Percentiles rank a stretch among this genome's conserved stretches.
Evolutionary conservation across 53 echinoderm and acorn worm species (phyloP).

Genomic region (Paracentrotus lividus): DNA sequence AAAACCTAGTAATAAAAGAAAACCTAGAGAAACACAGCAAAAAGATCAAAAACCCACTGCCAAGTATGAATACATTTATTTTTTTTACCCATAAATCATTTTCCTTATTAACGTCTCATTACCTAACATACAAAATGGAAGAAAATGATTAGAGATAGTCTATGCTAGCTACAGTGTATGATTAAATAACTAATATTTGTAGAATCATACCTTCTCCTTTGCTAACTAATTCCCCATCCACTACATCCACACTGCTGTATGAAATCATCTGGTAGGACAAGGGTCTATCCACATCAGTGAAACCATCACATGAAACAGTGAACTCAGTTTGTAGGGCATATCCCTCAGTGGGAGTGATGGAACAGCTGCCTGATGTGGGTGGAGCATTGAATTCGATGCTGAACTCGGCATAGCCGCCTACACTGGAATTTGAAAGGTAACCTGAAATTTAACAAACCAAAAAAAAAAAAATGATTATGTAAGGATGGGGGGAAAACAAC

Average conservation of each 20-base stretch:
- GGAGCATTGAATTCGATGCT: not conserved
- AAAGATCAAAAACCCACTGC: too few species aligned
- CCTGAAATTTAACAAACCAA: not conserved
- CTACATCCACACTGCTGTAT: not conserved
- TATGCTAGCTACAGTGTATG: too few species aligned
- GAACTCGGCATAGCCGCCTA: constrained; percentile 2
- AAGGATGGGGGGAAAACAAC: too few species aligned
- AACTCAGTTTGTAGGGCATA: constrained; percentile 41
- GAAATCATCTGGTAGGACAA: constrained; percentile 9
- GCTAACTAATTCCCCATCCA: not conserved
- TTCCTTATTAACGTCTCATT: too few species aligned
- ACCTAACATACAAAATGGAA: too few species aligned
- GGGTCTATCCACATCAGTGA: constrained; percentile 29
- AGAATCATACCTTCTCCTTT: not conserved
- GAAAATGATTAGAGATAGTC: too few species aligned
- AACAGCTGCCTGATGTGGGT: not conserved
- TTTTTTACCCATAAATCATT: too few species aligned
- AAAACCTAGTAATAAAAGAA: too few species aligned
- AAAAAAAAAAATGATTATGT: not conserved
- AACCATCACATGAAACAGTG: constrained; percentile 14
- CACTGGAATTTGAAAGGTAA: not conserved
- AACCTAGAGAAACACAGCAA: too few species aligned
- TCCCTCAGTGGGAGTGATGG: not conserved
- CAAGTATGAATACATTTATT: too few species aligned
- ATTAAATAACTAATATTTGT: too few species aligned